Conservation (phyloP, 2,888 invertebrate species). For the Drosophila peninsularis region DNA sequence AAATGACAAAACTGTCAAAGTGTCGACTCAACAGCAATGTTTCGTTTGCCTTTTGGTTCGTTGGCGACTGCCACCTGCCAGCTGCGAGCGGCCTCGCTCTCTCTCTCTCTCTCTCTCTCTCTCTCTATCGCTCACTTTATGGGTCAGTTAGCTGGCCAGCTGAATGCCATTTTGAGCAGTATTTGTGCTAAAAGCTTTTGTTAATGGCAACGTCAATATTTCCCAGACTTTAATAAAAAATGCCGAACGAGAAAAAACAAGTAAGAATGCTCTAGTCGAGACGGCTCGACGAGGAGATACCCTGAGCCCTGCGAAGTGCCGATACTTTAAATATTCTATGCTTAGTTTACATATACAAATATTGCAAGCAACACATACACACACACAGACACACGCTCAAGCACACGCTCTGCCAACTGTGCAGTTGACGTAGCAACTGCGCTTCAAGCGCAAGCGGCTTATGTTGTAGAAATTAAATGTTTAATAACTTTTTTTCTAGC, state of each 20-base stretch:
- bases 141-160: conserved; percentile 20
- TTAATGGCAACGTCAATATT: conserved; percentile 71
- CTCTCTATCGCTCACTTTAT: background rate
- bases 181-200: conserved; percentile 75
- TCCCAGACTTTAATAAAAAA: conserved; percentile 56
- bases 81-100: background rate
- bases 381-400: too few relatives aligned
- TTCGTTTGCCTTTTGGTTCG: conserved; percentile 25
- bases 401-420: too few relatives aligned
- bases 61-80: conserved; percentile 1
- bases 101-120: background rate
- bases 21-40: conserved; percentile 41
- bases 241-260: conserved; percentile 1
- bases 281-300: too few relatives aligned
- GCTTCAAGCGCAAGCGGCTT: too few relatives aligned
- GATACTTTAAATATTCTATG: too few relatives aligned
- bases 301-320: too few relatives aligned
- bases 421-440: too few relatives aligned
- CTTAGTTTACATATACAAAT: too few relatives aligned
- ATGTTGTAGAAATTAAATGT: too few relatives aligned
- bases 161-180: conserved; percentile 52
- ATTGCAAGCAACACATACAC: too few relatives aligned
- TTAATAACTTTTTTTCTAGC: too few relatives aligned
- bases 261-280: too few relatives aligned
- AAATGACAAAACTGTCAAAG: conserved; percentile 77